These are phyloP conservation scores for Ficedula albicollis DNA, from an alignment of 2,797 vertebrate species.

Conservation along the genomic window DNA sequence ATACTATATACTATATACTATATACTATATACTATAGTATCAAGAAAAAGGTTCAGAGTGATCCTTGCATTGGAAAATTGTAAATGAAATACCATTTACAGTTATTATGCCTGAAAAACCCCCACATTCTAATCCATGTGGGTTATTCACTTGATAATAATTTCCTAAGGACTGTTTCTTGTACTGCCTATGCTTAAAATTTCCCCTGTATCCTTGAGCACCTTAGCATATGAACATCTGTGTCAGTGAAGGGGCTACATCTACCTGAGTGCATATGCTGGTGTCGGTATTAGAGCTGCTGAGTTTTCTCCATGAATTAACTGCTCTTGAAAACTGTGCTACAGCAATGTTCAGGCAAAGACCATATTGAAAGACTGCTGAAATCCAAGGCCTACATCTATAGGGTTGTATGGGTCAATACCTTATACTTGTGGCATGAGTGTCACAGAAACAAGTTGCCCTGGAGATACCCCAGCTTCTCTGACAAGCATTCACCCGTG, in stretches of 20 bases:
- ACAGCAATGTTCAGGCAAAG: not conserved
- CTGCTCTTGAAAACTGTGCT: not conserved
- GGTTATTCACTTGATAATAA: not conserved
- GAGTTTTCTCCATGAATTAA: not conserved
- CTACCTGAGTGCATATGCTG: not conserved
- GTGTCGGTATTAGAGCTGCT: not conserved
- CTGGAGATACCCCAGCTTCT: not conserved
- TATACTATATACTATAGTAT: not conserved
- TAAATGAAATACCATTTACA: not conserved
- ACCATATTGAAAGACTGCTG: not conserved
- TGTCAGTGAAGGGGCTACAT: not conserved
- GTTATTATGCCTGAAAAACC: not conserved
- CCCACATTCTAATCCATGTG: not conserved
- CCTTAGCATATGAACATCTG: accelerated
- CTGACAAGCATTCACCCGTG: accelerated
- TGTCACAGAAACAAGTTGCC: not conserved
- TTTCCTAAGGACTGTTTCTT: not conserved
- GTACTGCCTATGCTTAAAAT: not conserved
- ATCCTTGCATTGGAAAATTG: accelerated
- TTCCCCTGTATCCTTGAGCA: not conserved
- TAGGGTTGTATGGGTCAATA: not conserved
- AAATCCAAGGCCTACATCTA: not conserved
- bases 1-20: too few species aligned
- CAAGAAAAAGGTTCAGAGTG: not conserved
- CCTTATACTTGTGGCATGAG: not conserved